phyloP scores from a whole-genome alignment of 2,113 vertebrate genomes.

The Acrocephalus kingi region DNA sequence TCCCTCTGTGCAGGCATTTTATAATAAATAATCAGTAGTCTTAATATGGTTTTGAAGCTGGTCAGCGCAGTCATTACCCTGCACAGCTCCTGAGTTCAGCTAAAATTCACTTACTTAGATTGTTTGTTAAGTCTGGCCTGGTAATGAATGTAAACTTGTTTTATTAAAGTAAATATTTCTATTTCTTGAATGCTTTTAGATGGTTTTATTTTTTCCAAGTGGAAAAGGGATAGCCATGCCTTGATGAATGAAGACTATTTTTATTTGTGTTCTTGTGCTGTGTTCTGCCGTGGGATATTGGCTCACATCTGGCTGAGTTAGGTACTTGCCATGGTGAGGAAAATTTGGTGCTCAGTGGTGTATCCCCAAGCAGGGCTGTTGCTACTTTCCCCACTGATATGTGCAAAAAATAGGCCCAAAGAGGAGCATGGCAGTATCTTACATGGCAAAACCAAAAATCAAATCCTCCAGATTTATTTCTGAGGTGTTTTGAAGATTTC shows the following conservation, averaged over 20 bases:
- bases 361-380: neutral
- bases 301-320: neutral
- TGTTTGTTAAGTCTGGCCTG: neutral
- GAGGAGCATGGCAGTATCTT: rapidly evolving
- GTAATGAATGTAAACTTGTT: neutral
- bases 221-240: neutral
- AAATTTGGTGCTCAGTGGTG: neutral
- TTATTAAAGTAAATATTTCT: constrained; percentile 33
- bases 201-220: neutral
- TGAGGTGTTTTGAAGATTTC: neutral
- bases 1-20: constrained; percentile 67
- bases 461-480: neutral
- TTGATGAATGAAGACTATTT: neutral
- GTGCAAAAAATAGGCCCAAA: rapidly evolving
- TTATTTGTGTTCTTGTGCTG: neutral
- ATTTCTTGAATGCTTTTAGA: neutral
- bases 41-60: constrained; percentile 42
- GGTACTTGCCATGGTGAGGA: neutral
- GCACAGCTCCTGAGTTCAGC: constrained; percentile 26
- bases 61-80: constrained; percentile 45
- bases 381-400: neutral
- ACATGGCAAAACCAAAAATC: neutral
- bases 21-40: constrained; percentile 65
- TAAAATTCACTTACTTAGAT: constrained; percentile 14
- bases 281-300: rapidly evolving